Base-by-base conservation (phyloP, 1,140 invertebrate species). In the Scylla paramamosain region DNA sequence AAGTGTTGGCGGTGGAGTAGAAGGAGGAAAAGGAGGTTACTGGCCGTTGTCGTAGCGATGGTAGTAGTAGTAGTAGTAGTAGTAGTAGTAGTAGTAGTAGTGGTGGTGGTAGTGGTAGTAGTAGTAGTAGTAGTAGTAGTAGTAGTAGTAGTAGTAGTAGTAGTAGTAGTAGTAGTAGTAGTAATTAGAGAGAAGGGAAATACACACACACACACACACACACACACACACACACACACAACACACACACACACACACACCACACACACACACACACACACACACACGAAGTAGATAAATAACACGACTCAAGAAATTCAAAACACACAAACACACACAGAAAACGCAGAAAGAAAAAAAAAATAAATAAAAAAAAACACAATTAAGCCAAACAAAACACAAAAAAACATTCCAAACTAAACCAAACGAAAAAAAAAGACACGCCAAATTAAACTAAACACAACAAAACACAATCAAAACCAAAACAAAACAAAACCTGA, bases 31-130 rank as follows among this genome's bases (percentile, higher is more conserved):
- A 6, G 39, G 39, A 39, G 6, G 39, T 39, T 39, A 39, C 1
- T 39, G 39, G 39, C 6, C 6, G 39, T 39, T 1, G 39, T 39
- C 39, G 39, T 39, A 4, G 52, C 10, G 10, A 16, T 86, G 12
- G 84, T 86, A 86, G 84, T 86, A 86, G 20, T 86, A n/a, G 32
- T 86, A 86, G 32, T 86, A 86, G 32, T 86, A 86, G 32, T 86
- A 86, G 32, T 86, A 86, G 32, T 86, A 86, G 32, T 86, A 86
- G 32, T 86, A 86, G 32, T 59, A 59, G 52, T 59, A 59, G 52
- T 59, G 10, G 52, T 20, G 1, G 52, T 59, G 10, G 52, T 59
- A 59, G 52, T 59, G 0, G 52, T 59, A 4, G 52, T 59, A 4
- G 52, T 59, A 4, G 10, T 59, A 4, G 52, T 59, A 4, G 10